These are phyloP conservation scores for Perca schrenkii DNA, from an alignment of 2,113 vertebrate genomes.

Conservation along the genomic window DNA sequence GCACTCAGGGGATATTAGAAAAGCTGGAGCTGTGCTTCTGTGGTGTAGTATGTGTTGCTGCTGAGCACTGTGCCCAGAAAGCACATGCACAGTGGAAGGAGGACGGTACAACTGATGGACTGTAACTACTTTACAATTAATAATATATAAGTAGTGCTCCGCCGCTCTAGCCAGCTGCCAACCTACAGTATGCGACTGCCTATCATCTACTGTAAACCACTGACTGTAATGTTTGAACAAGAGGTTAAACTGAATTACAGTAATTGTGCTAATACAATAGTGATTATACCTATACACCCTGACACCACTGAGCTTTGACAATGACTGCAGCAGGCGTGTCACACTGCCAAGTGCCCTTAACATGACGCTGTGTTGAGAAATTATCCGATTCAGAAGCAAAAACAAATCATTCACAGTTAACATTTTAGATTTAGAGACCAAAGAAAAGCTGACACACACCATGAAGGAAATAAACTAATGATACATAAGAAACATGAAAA, in stretches of 20 bases:
- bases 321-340: not conserved
- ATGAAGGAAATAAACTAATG: not conserved
- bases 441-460: not conserved
- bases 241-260: conserved; percentile 3
- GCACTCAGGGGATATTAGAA: not conserved
- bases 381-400: not conserved
- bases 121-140: conserved; percentile 48
- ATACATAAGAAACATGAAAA: not conserved
- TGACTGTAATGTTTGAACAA: conserved; percentile 4
- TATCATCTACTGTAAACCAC: conserved; percentile 8
- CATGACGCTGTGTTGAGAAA: not conserved
- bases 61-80: conserved; percentile 24
- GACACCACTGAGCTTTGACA: too few relatives aligned
- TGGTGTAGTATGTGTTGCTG: not conserved
- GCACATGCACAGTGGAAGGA: conserved; percentile 5
- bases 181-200: not conserved
- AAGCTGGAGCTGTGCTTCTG: not conserved
- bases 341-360: not conserved
- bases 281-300: too few relatives aligned
- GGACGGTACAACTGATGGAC: conserved; percentile 26
- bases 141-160: conserved; percentile 41
- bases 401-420: not conserved
- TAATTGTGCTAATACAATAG: not conserved
- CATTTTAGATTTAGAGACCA: not conserved
- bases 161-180: conserved; percentile 11